Conservation (phyloP, 2,113 vertebrate genomes). For the Marmota flaviventris region DNA sequence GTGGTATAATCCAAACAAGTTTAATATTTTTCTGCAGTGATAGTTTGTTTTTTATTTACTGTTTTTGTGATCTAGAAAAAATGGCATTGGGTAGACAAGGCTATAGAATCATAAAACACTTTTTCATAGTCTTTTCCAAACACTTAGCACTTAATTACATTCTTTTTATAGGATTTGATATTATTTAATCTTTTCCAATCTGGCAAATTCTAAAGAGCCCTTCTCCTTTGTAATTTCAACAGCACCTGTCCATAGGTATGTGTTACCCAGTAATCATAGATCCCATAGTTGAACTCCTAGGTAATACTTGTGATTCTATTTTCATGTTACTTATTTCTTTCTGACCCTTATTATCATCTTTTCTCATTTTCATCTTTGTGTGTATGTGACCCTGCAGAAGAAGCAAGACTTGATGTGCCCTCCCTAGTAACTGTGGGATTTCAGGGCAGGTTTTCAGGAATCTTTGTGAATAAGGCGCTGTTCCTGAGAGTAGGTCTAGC, state of each 20-base stretch:
- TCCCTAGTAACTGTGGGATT: background rate
- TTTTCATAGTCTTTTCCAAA: background rate
- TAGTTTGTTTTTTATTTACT: conserved; percentile 2
- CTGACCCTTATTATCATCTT: background rate
- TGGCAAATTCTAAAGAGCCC: conserved; percentile 16
- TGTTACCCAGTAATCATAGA: background rate
- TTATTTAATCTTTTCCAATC: conserved; percentile 40
- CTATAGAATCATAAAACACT: background rate
- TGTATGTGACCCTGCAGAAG: background rate
- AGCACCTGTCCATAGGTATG: conserved; percentile 25
- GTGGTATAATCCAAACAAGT: background rate
- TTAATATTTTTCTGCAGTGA: background rate
- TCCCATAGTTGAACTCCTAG: background rate
- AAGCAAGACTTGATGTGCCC: background rate
- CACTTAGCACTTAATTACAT: background rate
- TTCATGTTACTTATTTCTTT: conserved; percentile 13
- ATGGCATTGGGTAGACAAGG: background rate
- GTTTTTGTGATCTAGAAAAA: background rate
- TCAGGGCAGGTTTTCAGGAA: background rate
- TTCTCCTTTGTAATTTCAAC: background rate
- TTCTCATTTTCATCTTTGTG: background rate
- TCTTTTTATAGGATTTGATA: background rate
- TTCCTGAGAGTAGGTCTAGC: background rate
- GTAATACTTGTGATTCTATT: conserved; percentile 23
- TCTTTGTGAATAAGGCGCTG: background rate